Base-by-base conservation (phyloP, 1,140 invertebrate species). In the Drosophila lacertosa region DNA sequence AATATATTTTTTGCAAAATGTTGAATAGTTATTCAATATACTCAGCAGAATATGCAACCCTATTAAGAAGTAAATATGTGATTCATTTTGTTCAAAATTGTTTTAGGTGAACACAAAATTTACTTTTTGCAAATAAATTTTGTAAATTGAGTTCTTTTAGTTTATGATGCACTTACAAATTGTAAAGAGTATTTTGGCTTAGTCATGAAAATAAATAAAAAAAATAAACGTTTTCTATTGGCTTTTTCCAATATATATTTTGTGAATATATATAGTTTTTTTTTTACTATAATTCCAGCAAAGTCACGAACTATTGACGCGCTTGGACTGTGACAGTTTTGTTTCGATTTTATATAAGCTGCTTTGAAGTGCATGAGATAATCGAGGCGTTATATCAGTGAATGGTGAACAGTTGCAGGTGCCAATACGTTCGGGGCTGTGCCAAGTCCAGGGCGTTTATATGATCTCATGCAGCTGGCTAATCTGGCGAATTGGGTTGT, bases 271-370 rank as follows among this genome's bases (percentile, higher is more conserved):
- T 80, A 63, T 26, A 57, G 62, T 77, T 65, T 62, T 55, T 66
- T 77, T 65, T 62, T 55, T 22, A 29, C 54, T 37, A 64, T 67
- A 74, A 53, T 83, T 83, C 81, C 76, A 62, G 80, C 80, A 86
- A 32, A 80, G 80, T 86, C 81, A 84, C 81, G 80, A 66, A 80
- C 40, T 62, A 40, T 79, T 58, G 44, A 44, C 37, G 69, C 29
- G 63, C 59, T 59, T 29, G 42, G 74, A 79, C 73, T 77, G 35
- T 63, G 51, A 65, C 51, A 62, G 55, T 63, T 79, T 83, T 73
- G 65, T 76, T 71, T 67, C 40, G 64, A 18, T 50, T 69, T 74
- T 74, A 71, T 59, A 26, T 66, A 71, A 74, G 53, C 35, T 47
- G 9, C 40, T 29, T 48, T 64, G 47, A 18, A 72, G 51, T 76